Percentiles rank a stretch among this genome's conserved stretches.
phyloP scores from a whole-genome alignment of 92 coral and sea anemone genomes.

The Scolanthus callimorphus region DNA sequence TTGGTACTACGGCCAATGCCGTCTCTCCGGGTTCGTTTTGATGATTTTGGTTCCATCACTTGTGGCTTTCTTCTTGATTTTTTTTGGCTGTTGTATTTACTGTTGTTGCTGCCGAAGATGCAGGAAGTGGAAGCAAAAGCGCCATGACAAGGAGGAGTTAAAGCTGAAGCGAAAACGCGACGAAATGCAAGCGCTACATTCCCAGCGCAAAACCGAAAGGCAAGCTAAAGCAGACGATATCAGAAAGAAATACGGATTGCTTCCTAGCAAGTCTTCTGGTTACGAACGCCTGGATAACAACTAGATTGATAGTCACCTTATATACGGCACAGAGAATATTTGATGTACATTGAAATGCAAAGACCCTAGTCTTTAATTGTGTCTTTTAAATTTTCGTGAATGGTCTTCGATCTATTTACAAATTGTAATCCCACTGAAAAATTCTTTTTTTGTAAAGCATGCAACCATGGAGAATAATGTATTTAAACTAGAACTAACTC shows the following conservation, averaged over 20 bases:
- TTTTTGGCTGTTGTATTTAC: slow-evolving; percentile 87
- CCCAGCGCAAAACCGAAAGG: slow-evolving; percentile 87
- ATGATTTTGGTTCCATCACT: slow-evolving; percentile 78
- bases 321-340: too few species aligned
- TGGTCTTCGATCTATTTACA: too few species aligned
- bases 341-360: too few species aligned
- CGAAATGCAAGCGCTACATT: slow-evolving; percentile 75
- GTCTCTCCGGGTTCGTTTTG: slow-evolving; percentile 68
- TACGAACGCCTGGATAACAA: slow-evolving; percentile 78
- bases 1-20: slow-evolving; percentile 85
- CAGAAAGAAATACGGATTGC: slow-evolving; percentile 91
- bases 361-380: too few species aligned
- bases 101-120: slow-evolving; percentile 97
- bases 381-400: too few species aligned
- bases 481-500: too few species aligned
- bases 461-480: too few species aligned
- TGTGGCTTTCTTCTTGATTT: slow-evolving; percentile 66
- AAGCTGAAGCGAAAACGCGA: slow-evolving; percentile 84
- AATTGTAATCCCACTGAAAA: too few species aligned
- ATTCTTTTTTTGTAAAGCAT: too few species aligned
- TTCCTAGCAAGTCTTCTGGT: slow-evolving; percentile 70
- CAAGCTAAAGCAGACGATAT: slow-evolving; percentile 81
- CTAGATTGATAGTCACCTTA: slow-evolving; percentile 1
- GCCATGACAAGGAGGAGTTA: slow-evolving; percentile 81
- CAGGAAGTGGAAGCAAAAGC: slow-evolving; percentile 65